Conservation (phyloP, 2,797 vertebrate species). For the Neomorphus geoffroyi region DNA sequence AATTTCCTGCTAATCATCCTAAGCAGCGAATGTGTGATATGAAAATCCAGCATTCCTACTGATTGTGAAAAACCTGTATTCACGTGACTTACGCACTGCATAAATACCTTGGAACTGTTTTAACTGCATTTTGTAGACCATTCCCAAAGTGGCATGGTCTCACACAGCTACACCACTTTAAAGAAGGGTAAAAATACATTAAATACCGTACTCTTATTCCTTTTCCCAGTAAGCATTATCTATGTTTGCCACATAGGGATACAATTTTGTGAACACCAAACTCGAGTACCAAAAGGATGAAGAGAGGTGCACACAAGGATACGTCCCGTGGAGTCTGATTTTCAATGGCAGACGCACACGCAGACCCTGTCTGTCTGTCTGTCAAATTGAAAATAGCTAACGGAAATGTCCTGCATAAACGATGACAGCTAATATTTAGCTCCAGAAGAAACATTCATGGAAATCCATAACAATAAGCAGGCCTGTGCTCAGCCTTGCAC, state of each 20-base stretch:
- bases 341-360: not conserved
- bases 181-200: not conserved
- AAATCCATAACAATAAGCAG: not conserved
- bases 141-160: not conserved
- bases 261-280: not conserved
- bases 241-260: not conserved
- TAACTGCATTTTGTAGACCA: not conserved
- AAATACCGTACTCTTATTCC: not conserved
- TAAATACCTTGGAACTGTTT: slow-evolving; percentile 31
- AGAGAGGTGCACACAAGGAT: not conserved
- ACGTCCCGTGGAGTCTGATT: not conserved
- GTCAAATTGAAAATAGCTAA: not conserved
- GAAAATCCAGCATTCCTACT: slow-evolving; percentile 60
- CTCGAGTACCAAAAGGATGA: not conserved
- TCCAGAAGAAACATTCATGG: not conserved
- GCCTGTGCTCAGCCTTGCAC: not conserved
- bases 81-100: not conserved
- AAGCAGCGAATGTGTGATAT: slow-evolving; percentile 58
- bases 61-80: slow-evolving; percentile 63
- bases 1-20: slow-evolving; percentile 70
- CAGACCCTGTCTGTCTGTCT: not conserved
- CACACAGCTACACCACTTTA: not conserved
- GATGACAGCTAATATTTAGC: not conserved
- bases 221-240: not conserved
- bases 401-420: not conserved